Conservation (phyloP, 2,113 vertebrate genomes). For the Hippocampus comes region DNA sequence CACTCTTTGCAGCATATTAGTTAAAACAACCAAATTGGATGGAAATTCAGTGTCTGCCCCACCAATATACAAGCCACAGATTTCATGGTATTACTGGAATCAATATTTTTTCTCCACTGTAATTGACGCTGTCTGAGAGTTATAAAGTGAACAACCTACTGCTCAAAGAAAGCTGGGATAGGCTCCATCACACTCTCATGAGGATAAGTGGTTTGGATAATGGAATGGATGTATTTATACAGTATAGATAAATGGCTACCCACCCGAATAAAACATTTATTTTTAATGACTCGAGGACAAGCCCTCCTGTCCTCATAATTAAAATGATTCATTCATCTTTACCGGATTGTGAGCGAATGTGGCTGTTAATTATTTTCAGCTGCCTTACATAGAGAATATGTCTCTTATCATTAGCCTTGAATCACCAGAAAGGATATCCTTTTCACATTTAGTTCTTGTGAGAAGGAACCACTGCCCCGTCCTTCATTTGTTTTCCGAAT, state of each 20-base stretch:
- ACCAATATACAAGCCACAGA: neutral
- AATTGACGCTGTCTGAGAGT: neutral
- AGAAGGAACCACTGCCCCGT: neutral
- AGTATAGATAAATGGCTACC: neutral
- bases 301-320: slow-evolving; percentile 16
- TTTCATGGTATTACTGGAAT: neutral
- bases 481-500: neutral
- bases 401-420: slow-evolving; percentile 8
- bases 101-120: neutral
- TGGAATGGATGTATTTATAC: neutral
- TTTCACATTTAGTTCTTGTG: no score
- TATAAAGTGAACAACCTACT: neutral
- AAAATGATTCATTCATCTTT: slow-evolving; percentile 29
- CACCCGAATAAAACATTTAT: slow-evolving; percentile 10
- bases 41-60: neutral
- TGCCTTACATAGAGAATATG: slow-evolving; percentile 3
- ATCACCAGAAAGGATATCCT: slow-evolving; percentile 11
- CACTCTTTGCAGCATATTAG: neutral
- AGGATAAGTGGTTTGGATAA: no score
- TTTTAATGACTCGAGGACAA: slow-evolving; percentile 10
- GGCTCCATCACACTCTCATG: no score
- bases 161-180: no score
- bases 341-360: slow-evolving; percentile 5
- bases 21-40: neutral
- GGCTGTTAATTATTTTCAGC: slow-evolving; percentile 15